phyloP scores from a whole-genome alignment of 1,140 invertebrate genomes.

The Saxidomus purpurata region DNA sequence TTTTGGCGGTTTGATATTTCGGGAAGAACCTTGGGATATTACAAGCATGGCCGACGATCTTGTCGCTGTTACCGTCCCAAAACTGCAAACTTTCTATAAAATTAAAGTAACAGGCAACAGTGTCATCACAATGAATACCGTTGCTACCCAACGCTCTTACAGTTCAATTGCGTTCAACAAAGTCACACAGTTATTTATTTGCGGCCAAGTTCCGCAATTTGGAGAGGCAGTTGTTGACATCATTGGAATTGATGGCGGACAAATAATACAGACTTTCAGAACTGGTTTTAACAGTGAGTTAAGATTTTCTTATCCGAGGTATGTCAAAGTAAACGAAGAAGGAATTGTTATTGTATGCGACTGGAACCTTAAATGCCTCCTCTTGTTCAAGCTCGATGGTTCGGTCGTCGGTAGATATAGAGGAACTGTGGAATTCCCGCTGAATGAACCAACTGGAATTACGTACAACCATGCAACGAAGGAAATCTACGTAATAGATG shows the following conservation, averaged over 20 bases:
- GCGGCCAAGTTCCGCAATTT: slow-evolving; percentile 64
- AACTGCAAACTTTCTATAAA: slow-evolving; percentile 50
- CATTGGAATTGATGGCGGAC: slow-evolving; percentile 28
- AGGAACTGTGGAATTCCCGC: slow-evolving; percentile 49
- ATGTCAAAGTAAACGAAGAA: slow-evolving; percentile 42
- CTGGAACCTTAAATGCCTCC: slow-evolving; percentile 59
- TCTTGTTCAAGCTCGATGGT: slow-evolving; percentile 57
- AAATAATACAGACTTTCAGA: slow-evolving; percentile 44
- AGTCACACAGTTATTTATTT: slow-evolving; percentile 29
- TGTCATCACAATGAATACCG: slow-evolving; percentile 32
- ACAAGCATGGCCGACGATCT: slow-evolving; percentile 28
- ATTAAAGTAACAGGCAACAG: slow-evolving; percentile 30
- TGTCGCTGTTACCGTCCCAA: slow-evolving; percentile 60
- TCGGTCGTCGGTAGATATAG: slow-evolving; percentile 23
- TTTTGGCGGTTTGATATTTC: slow-evolving; percentile 48
- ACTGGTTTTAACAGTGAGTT: not conserved
- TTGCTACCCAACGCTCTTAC: slow-evolving; percentile 41
- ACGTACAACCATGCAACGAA: not conserved
- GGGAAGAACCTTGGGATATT: slow-evolving; percentile 65
- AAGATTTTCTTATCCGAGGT: slow-evolving; percentile 58
- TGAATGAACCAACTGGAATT: slow-evolving; percentile 60
- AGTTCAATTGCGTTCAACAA: slow-evolving; percentile 33
- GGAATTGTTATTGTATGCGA: slow-evolving; percentile 59
- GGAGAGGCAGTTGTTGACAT: slow-evolving; percentile 59
- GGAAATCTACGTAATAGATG: slow-evolving; percentile 58